Base-by-base conservation (phyloP, 1,140 invertebrate species). In the Pseudomyrmex sp. region DNA sequence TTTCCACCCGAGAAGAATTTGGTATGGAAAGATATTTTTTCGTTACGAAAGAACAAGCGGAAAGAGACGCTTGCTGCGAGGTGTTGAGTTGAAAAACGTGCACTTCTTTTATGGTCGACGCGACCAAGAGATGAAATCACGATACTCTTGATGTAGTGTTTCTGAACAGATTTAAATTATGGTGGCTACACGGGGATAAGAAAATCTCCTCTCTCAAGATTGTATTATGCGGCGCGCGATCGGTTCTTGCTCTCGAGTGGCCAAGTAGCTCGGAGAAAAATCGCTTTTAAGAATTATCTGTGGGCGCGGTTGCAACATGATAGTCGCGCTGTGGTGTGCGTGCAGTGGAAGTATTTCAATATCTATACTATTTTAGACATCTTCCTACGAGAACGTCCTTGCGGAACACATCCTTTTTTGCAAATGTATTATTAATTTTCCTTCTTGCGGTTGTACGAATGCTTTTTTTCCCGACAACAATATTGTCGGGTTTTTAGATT, bases 241-340 rank as follows among this genome's bases (percentile, higher is more conserved):
- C 26, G 44, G 23, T 75, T 74, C 83, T 75, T 87, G 44, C 44
- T 70, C 58, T 73, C 68, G 5, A 65, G 59, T 69, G 72, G 56
- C 2, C 82, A 50, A 46, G 66, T 26, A 10, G 52, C 13, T 9
- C n/a, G 5, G 48, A 65, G 66, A 89, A 89, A 89, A 89, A 89
- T 84, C 46, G 50, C 62, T 80, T 89, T 87, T 89, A 89, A 89
- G 85, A 89, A 89, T 89, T 61, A 89, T 89, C 88, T 83, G 88
- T 89, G 77, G 88, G 59, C 82, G 88, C 88, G 88, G 88, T 89
- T 89, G 88, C 65, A 89, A 89, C 65, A 56, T 77, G 88, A 89
- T 89, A 89, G 74, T 89, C 68, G 52, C 58, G 68, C 58, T 54
- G 86, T 68, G 79, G 84, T 85, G 48, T 68, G 54, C 69, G 46